Evolutionary conservation across 2,888 invertebrate genomes (phyloP).

Genomic region (Asteroscopus sphinx): DNA sequence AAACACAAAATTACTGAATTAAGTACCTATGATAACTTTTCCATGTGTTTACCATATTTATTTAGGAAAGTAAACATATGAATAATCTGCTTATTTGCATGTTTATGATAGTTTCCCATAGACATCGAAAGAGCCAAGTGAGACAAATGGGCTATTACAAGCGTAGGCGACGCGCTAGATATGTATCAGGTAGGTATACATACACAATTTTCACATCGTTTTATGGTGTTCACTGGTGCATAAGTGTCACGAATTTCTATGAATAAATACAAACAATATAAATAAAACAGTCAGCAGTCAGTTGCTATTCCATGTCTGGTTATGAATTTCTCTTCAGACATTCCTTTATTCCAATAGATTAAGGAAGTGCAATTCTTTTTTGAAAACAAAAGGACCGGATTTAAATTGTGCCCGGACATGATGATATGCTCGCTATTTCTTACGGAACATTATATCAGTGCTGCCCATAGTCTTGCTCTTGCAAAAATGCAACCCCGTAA

Average conservation of each 20-base stretch:
- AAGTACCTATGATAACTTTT: background rate
- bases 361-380: too few relatives aligned
- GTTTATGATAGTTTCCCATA: constrained; percentile 2
- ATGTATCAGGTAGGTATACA: background rate
- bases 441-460: background rate
- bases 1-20: background rate
- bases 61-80: constrained; percentile 12
- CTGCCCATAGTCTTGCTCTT: too few relatives aligned
- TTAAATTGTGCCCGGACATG: background rate
- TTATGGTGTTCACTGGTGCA: background rate
- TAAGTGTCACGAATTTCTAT: too few relatives aligned
- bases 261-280: too few relatives aligned
- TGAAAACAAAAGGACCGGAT: background rate
- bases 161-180: constrained; percentile 7
- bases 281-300: too few relatives aligned
- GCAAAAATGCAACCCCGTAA: too few relatives aligned
- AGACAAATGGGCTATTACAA: constrained; percentile 2
- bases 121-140: constrained; percentile 1
- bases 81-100: constrained; percentile 13
- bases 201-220: background rate
- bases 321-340: too few relatives aligned
- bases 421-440: background rate
- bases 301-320: too few relatives aligned
- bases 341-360: too few relatives aligned
- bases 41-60: background rate